Evolutionary conservation across 64 coral and sea anemone genomes (phyloP), one percentile per base, ranked within the genome.

Genomic region (Pocillopora verrucosa): DNA sequence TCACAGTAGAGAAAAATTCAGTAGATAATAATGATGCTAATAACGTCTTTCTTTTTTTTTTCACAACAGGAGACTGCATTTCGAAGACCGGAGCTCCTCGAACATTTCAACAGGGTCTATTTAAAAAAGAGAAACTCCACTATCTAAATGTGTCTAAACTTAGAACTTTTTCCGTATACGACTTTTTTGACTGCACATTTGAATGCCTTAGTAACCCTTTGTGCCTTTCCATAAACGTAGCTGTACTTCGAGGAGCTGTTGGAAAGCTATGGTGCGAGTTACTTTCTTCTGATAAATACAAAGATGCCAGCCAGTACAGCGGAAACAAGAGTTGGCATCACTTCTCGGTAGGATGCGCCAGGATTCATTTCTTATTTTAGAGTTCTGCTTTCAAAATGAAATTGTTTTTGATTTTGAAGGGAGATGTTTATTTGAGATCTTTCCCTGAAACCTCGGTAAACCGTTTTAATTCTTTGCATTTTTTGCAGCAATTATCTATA

Each of bases 211-310:
- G 69, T 9, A 72, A 26, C 30, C 69, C 69, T 72, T 72, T 26
- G 10, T 72, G 69, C n/a, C 30, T 72, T 11, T 72, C 69, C 10
- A 11, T 72, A 11, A 72, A 72, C 20, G 17, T 72, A 26, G 69
- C 69, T 2, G 17, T 19, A 10, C 30, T 11, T 26, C 22, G 30
- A 72, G 69, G 69, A 72, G 9, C 69, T 11, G 69, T n/a, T 72
- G 69, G 69, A 72, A 72, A 72, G 69, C n/a, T 72, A n/a, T 25
- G 17, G 69, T 72, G 69, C n/a, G 69, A 72, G 69, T 72, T 72
- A 26, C 11, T 72, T 10, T 72, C 69, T 2, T 72, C 69, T 10
- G 69, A 72, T 6, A 72, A 17, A 26, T 24, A 72, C 69, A 22
- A 26, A 2, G n/a, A 72, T 20, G 20, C 69, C 4, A 26, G n/a